These are phyloP conservation scores for Hippocampus barbouri DNA, from an alignment of 2,113 vertebrate species.

Conservation along the genomic window DNA sequence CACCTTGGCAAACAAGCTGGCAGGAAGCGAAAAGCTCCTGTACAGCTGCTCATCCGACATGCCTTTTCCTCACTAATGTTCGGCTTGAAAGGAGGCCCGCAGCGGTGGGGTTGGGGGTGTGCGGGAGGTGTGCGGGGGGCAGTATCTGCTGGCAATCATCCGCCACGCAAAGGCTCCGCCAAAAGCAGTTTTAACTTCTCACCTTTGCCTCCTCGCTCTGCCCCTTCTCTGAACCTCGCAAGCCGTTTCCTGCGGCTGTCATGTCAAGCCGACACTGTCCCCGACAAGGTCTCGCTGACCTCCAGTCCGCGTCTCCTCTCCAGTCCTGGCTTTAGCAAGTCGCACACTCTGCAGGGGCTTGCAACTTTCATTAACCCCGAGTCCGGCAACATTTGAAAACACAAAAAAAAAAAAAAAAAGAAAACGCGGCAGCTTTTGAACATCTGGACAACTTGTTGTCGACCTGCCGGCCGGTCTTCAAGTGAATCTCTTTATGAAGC, in stretches of 20 bases:
- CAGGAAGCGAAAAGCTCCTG: slow-evolving; percentile 53
- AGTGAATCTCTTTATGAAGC: background rate
- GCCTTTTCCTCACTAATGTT: slow-evolving; percentile 42
- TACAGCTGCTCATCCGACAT: slow-evolving; percentile 60
- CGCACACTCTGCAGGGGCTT: slow-evolving; percentile 46
- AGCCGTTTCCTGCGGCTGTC: slow-evolving; percentile 54
- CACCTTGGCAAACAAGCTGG: slow-evolving; percentile 69
- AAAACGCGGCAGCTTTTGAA: slow-evolving; percentile 34
- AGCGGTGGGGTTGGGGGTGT: background rate
- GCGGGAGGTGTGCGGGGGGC: fast-evolving
- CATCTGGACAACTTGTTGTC: slow-evolving; percentile 42
- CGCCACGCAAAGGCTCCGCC: slow-evolving; percentile 24
- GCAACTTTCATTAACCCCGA: slow-evolving; percentile 72
- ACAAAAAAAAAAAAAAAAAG: too few species aligned
- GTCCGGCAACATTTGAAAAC: slow-evolving; percentile 23
- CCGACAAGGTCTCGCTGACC: slow-evolving; percentile 67
- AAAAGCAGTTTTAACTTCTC: slow-evolving; percentile 48
- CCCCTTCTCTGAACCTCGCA: slow-evolving; percentile 51
- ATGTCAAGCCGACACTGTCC: slow-evolving; percentile 55
- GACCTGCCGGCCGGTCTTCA: background rate
- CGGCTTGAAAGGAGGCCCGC: slow-evolving; percentile 5
- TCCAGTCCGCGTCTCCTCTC: slow-evolving; percentile 51
- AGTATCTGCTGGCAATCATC: slow-evolving; percentile 32
- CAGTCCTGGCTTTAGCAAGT: slow-evolving; percentile 46
- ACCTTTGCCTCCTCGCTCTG: slow-evolving; percentile 47